Base-by-base conservation (phyloP, 2,113 vertebrate species). In the Trematocara variabile region DNA sequence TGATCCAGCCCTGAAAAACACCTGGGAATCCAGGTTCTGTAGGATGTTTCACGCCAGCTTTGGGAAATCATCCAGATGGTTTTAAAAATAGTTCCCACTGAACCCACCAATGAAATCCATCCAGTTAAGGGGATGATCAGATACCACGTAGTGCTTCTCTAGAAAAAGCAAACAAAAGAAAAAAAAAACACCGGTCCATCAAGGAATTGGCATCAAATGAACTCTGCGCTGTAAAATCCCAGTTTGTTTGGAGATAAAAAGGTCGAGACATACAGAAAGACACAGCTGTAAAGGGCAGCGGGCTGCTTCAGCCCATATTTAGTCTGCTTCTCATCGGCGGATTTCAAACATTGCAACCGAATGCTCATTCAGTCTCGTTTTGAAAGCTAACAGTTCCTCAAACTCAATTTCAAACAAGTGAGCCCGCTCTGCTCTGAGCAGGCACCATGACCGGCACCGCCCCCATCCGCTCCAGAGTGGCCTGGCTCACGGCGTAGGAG, bases 361-460 rank as follows among this genome's bases (percentile, higher is more conserved):
- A 81, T 63, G 7, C 65, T 84, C 30, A 25, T 39, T 41, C 28
- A 81, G 82, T 92, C 80, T 79, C 7, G 13, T 68, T 84, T 60
- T 80, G 46, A 55, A 77, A 88, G 34, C 44, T 25, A 25, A 75
- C n/a, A 55, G 46, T 88, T 52, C 7, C 6, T 39, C 4, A 11
- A 53, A 7, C 28, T 34, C 3, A 75, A 22, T n/a, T 39, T 96
- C 96, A 99, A 88, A 99, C 98, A 63, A 99, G 95, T 4, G 99
- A 99, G 30, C 99, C 99, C 0, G 98, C 98, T 90, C 98, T 96
- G 96, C 96, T 99, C 95, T 99, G 99, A 20, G 98, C 98, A 0
- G 99, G 98, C 89, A 99, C 97, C 99, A 99, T 99, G 87, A 99
- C 98, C 0, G 99, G 98, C 28, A 99, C 97, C 0, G 97, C 99